phyloP scores from a whole-genome alignment of 2,113 vertebrate genomes.

The Rhegmatorhina hoffmannsi region DNA sequence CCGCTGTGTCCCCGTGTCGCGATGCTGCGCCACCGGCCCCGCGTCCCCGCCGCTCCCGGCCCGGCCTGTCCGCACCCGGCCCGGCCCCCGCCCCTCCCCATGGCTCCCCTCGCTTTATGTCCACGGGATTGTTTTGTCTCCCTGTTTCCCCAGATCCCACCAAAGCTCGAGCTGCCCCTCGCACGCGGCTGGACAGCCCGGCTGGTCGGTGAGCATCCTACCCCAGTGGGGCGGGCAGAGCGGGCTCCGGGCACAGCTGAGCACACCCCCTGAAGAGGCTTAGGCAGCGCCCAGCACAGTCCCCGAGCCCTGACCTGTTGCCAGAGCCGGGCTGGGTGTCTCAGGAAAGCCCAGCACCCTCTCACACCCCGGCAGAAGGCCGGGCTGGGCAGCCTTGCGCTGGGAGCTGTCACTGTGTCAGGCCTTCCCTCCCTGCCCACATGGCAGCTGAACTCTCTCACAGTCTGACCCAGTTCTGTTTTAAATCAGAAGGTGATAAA shows the following conservation, averaged over 20 bases:
- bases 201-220: conserved; percentile 54
- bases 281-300: not conserved
- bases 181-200: conserved; percentile 11
- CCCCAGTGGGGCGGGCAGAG: not conserved
- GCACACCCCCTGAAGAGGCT: not conserved
- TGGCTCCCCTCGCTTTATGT: not conserved
- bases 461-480: not conserved
- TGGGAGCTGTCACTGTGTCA: not conserved
- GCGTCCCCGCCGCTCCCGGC: too few relatives aligned
- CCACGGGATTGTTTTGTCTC: not conserved
- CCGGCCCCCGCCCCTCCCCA: not conserved
- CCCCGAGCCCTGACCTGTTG: not conserved
- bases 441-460: not conserved
- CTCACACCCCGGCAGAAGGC: not conserved
- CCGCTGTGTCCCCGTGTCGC: too few relatives aligned
- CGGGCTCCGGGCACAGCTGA: conserved; percentile 1
- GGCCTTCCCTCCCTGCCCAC: not conserved
- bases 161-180: conserved; percentile 7
- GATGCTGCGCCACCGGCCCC: too few relatives aligned
- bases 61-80: too few relatives aligned
- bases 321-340: not conserved
- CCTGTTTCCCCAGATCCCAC: conserved; percentile 24
- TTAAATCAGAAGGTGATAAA: not conserved
- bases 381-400: not conserved
- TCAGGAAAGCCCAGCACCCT: not conserved